These are phyloP conservation scores for Pyrocephalus nanus DNA, from an alignment of 2,797 vertebrate genomes.

Conservation along the genomic window DNA sequence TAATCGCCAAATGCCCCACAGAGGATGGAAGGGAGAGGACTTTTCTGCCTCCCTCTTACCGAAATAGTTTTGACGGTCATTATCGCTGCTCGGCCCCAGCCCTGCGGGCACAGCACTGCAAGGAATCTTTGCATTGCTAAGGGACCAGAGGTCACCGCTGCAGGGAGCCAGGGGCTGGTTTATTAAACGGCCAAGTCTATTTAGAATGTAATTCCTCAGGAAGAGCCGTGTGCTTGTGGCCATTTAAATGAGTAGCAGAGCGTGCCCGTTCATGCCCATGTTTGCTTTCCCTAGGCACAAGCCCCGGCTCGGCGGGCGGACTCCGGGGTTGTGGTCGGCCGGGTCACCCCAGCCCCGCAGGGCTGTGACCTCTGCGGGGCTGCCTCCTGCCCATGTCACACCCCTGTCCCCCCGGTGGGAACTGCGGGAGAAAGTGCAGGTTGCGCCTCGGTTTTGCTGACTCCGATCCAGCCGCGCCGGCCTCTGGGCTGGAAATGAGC, in stretches of 20 bases:
- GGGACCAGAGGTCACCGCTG: background rate
- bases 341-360: background rate
- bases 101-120: background rate
- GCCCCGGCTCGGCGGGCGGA: background rate
- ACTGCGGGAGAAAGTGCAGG: background rate
- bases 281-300: background rate
- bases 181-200: background rate
- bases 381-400: background rate
- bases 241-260: background rate
- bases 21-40: background rate
- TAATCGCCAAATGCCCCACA: background rate
- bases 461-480: background rate
- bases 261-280: background rate
- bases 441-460: background rate
- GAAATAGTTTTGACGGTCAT: background rate
- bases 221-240: background rate
- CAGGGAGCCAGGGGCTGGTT: background rate
- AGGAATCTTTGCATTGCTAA: background rate
- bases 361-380: background rate
- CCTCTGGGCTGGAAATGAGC: accelerated
- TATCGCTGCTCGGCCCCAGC: background rate
- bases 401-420: background rate
- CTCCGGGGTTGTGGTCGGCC: accelerated
- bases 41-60: background rate
- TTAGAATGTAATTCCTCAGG: background rate